These are phyloP conservation scores for Phytoseiulus persimilis DNA, from an alignment of 2,888 invertebrate genomes.

Conservation along the genomic window DNA sequence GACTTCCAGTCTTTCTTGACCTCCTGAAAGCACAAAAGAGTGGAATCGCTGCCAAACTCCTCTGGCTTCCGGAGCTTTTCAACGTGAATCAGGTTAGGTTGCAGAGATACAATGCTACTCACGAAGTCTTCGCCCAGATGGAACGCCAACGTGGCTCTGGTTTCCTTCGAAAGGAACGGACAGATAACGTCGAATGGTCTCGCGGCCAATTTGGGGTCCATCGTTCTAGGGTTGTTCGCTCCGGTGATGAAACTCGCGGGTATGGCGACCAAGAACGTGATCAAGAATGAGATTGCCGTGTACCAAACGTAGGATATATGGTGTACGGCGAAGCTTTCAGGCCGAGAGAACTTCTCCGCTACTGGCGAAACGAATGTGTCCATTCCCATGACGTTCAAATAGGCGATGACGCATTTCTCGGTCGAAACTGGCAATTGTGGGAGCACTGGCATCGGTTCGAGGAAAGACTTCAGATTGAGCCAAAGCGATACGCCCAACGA, in stretches of 20 bases:
- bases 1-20: not conserved
- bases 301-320: slow-evolving; percentile 7
- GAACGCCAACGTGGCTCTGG: not conserved
- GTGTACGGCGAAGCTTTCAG: not conserved
- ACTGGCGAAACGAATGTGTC: not conserved
- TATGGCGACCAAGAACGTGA: not conserved
- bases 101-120: no score
- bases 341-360: not conserved
- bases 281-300: not conserved
- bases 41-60: no score
- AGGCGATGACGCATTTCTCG: not conserved
- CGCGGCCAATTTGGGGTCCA: not conserved
- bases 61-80: no score
- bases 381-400: not conserved
- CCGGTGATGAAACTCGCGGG: not conserved
- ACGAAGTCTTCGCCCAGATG: slow-evolving; percentile 11
- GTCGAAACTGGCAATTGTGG: not conserved
- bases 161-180: not conserved
- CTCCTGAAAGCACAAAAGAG: not conserved
- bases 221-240: not conserved
- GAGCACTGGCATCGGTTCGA: not conserved
- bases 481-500: not conserved
- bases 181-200: slow-evolving; percentile 19
- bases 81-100: not conserved
- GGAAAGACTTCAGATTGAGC: not conserved